phyloP scores from a whole-genome alignment of 2,888 invertebrate genomes.

The Athalia rosae region DNA sequence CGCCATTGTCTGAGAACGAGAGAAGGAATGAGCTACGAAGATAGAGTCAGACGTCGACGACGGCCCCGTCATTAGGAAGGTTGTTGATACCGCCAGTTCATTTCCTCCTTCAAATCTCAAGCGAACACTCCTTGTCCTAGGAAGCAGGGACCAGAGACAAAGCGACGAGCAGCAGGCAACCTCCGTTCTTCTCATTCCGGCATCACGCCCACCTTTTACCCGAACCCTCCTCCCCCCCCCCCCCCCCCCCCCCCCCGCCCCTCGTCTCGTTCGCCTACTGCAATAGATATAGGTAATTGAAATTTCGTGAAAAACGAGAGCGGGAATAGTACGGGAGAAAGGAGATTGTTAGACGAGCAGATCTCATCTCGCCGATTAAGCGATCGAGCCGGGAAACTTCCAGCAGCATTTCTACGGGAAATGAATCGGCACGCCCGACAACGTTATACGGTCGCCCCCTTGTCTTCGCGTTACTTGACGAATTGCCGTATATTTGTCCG shows the following conservation, averaged over 20 bases:
- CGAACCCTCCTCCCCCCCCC: slow-evolving; percentile 40
- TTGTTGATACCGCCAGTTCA: slow-evolving; percentile 67
- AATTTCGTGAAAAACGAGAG: slow-evolving; percentile 57
- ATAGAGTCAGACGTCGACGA: slow-evolving; percentile 57
- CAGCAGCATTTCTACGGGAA: slow-evolving; percentile 13
- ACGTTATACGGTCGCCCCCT: too few species aligned
- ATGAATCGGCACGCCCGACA: slow-evolving; percentile 15
- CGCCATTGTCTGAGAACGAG: slow-evolving; percentile 65
- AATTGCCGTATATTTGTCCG: too few species aligned
- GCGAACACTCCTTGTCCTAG: slow-evolving; percentile 53
- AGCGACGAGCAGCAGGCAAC: slow-evolving; percentile 66
- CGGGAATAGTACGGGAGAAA: slow-evolving; percentile 28
- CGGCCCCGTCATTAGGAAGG: slow-evolving; percentile 65
- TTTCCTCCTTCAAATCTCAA: slow-evolving; percentile 66
- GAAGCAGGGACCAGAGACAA: slow-evolving; percentile 64
- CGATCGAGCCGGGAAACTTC: slow-evolving; percentile 10
- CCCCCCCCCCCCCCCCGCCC: too few species aligned
- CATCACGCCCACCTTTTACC: slow-evolving; percentile 60
- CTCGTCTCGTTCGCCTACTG: slow-evolving; percentile 22
- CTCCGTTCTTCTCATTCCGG: slow-evolving; percentile 63
- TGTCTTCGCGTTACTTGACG: too few species aligned
- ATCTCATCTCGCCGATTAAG: slow-evolving; percentile 40
- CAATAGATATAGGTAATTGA: slow-evolving; percentile 64
- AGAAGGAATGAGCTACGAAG: slow-evolving; percentile 62
- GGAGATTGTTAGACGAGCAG: slow-evolving; percentile 31